These are phyloP conservation scores for Catalaphyllia jardinei DNA, from an alignment of 64 coral and sea anemone genomes.

Conservation along the genomic window DNA sequence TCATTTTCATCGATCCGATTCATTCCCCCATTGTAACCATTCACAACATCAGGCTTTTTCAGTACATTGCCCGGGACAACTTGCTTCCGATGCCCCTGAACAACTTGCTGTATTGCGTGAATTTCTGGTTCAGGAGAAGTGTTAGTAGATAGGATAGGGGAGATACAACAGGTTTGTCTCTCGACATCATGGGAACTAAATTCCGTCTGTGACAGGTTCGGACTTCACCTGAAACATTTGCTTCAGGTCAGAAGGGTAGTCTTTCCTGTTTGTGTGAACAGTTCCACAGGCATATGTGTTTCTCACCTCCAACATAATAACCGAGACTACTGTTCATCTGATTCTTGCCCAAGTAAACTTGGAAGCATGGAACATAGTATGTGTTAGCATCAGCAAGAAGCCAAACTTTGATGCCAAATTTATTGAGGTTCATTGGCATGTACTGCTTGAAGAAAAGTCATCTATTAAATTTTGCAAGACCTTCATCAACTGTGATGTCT, in stretches of 20 bases:
- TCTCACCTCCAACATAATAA: constrained; percentile 24
- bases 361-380: constrained; percentile 47
- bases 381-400: constrained; percentile 6
- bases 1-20: constrained; percentile 27
- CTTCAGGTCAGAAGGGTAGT: constrained; percentile 31
- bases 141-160: constrained; percentile 22
- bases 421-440: constrained; percentile 5
- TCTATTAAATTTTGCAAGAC: not conserved
- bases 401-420: too few species aligned
- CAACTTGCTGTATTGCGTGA: not conserved
- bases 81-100: not conserved
- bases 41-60: constrained; percentile 38
- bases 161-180: constrained; percentile 21
- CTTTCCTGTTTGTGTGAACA: constrained; percentile 5
- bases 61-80: constrained; percentile 13
- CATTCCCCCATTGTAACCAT: constrained; percentile 37
- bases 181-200: constrained; percentile 29
- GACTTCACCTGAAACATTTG: not conserved
- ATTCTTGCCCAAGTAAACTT: constrained; percentile 59
- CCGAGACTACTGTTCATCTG: constrained; percentile 28
- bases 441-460: not conserved
- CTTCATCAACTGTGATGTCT: not conserved
- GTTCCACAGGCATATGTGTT: constrained; percentile 38
- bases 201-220: constrained; percentile 13
- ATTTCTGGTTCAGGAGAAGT: constrained; percentile 24